Conservation (phyloP, 2,888 invertebrate species). For the Ophion ellenae region DNA sequence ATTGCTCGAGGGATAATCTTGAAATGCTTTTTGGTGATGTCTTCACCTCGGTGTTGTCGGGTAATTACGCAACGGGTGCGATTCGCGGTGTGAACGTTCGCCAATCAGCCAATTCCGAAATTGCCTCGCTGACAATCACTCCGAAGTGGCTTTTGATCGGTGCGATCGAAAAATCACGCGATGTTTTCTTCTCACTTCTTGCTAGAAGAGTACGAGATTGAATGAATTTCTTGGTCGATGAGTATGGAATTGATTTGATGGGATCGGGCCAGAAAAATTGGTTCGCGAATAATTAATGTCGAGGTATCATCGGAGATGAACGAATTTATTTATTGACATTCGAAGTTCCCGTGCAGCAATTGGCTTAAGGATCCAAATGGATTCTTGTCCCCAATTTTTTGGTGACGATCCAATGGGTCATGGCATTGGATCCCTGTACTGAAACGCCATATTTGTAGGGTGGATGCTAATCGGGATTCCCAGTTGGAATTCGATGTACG, state of each 20-base stretch:
- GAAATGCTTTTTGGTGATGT: constrained; percentile 26
- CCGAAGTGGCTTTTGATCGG: neutral
- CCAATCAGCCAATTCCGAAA: neutral
- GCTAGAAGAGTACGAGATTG: neutral
- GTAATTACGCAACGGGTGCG: neutral
- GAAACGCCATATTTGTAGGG: no score
- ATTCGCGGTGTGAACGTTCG: neutral
- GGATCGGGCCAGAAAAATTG: neutral
- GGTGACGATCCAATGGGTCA: no score
- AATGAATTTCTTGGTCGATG: neutral
- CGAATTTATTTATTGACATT: neutral
- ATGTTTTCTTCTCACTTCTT: neutral
- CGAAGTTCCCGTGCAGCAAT: no score
- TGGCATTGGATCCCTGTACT: no score
- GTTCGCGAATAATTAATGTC: neutral
- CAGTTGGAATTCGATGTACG: no score
- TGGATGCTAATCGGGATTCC: no score
- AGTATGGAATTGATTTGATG: neutral
- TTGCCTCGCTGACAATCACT: neutral
- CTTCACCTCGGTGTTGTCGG: neutral
- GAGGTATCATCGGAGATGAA: neutral
- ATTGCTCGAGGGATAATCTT: constrained; percentile 27
- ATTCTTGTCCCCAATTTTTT: no score
- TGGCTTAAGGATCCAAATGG: no score
- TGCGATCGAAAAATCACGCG: neutral